Conservation (phyloP, 2,113 vertebrate genomes). For the Mandrillus leucophaeus region DNA sequence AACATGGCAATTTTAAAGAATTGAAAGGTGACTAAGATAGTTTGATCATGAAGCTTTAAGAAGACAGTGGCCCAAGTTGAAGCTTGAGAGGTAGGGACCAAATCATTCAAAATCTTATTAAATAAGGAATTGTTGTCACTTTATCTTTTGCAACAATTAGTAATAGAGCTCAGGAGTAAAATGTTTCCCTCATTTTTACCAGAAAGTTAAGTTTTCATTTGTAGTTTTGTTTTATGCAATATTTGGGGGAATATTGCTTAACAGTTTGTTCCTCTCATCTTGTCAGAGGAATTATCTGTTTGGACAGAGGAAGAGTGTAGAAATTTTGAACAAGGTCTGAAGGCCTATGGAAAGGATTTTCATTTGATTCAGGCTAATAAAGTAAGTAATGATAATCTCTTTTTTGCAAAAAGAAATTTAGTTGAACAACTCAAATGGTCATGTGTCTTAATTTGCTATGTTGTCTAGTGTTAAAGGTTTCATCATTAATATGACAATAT, state of each 20-base stretch:
- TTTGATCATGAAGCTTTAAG: not conserved
- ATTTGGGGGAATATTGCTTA: conserved; percentile 2
- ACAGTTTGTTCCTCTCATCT: not conserved
- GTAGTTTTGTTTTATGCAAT: not conserved
- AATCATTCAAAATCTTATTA: not conserved
- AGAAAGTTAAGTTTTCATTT: conserved; percentile 4
- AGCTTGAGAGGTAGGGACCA: not conserved
- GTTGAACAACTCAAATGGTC: not conserved
- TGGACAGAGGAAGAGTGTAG: conserved; percentile 98
- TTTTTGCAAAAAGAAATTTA: conserved; percentile 25
- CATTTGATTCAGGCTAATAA: conserved; percentile 97
- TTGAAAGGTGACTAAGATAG: not conserved
- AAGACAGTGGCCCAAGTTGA: not conserved
- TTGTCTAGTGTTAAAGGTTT: conserved; percentile 16
- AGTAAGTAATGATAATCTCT: conserved; percentile 83
- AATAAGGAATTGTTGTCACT: not conserved
- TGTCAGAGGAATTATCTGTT: conserved; percentile 93
- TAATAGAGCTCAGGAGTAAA: not conserved
- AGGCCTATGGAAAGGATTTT: conserved; percentile 97
- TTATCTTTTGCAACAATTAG: not conserved
- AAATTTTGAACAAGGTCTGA: conserved; percentile 97
- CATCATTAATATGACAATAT: not conserved
- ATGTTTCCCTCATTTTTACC: not conserved
- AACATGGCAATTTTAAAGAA: not conserved
- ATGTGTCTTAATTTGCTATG: not conserved